A percentile compares a stretch with the other conserved stretches of the same genome.
phyloP scores from a whole-genome alignment of 2,888 invertebrate genomes.

The Apodemia zela region DNA sequence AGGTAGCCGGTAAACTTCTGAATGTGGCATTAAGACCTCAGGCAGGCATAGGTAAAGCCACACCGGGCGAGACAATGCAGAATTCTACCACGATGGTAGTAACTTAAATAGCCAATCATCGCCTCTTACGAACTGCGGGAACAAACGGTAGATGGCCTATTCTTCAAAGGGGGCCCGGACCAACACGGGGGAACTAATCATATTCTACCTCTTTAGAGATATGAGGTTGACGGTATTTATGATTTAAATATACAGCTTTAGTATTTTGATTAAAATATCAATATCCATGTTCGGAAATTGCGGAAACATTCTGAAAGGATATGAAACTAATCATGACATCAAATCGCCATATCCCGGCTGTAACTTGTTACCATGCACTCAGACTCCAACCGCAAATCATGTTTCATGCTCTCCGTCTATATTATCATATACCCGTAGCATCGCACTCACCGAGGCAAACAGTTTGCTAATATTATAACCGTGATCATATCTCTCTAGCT shows the following conservation, averaged over 20 bases:
- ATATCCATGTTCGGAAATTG: not conserved
- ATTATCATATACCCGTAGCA: not conserved
- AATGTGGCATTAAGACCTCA: no score
- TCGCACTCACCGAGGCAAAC: not conserved
- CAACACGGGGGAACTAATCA: no score
- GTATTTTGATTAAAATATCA: not conserved
- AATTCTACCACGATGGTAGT: no score
- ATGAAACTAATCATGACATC: conserved; percentile 11
- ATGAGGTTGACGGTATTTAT: no score
- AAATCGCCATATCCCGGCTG: not conserved
- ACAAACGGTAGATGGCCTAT: no score
- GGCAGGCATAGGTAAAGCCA: no score
- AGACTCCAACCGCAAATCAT: conserved; percentile 3
- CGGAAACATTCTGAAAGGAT: conserved; percentile 3
- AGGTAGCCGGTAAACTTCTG: no score
- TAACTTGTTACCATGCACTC: not conserved
- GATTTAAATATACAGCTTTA: not conserved
- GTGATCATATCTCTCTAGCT: not conserved
- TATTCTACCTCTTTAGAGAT: no score
- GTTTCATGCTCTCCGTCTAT: conserved; percentile 7
- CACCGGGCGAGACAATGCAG: no score
- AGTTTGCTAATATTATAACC: not conserved
- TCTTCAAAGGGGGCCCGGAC: no score
- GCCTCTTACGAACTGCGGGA: no score
- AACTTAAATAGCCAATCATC: no score